A percentile compares a stretch with the other conserved stretches of the same genome.
These are phyloP conservation scores for Callithrix jacchus DNA, from an alignment of 2,113 vertebrate species.

Conservation along the genomic window DNA sequence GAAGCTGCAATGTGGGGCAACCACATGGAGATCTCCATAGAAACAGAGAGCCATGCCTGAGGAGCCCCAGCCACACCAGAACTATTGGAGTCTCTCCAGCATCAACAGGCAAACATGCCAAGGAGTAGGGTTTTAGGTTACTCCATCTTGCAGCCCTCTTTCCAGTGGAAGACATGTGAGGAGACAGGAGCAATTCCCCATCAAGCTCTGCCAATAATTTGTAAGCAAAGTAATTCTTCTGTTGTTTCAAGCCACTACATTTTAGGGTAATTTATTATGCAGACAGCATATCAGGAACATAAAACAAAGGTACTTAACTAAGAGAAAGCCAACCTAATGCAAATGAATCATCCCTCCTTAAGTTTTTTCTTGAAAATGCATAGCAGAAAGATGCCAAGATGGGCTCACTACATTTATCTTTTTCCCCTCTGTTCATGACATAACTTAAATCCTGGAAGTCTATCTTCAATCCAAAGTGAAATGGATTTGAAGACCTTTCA, in stretches of 20 bases:
- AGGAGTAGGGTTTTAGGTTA: not conserved
- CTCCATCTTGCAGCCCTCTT: not conserved
- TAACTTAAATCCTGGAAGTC: constrained; percentile 41
- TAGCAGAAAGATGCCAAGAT: not conserved
- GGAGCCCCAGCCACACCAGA: not conserved
- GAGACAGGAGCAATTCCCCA: not conserved
- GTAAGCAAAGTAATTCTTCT: not conserved
- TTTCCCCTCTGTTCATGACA: not conserved
- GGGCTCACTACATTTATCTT: not conserved
- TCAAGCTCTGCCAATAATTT: not conserved
- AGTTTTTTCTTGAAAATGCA: constrained; percentile 23
- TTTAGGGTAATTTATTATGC: not conserved
- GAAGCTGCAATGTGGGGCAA: not conserved
- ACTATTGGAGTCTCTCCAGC: not conserved
- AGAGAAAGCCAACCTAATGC: not conserved
- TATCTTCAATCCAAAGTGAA: constrained; percentile 34
- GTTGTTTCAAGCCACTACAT: not conserved
- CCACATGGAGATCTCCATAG: not conserved
- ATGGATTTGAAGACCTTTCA: constrained; percentile 36
- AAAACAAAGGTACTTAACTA: constrained; percentile 2
- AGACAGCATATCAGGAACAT: not conserved
- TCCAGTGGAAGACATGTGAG: not conserved
- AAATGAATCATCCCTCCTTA: not conserved
- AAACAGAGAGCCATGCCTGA: not conserved
- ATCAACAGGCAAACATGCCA: not conserved